Base-by-base conservation (phyloP, 1,140 invertebrate species). In the Brachionus asplanchnoidis region DNA sequence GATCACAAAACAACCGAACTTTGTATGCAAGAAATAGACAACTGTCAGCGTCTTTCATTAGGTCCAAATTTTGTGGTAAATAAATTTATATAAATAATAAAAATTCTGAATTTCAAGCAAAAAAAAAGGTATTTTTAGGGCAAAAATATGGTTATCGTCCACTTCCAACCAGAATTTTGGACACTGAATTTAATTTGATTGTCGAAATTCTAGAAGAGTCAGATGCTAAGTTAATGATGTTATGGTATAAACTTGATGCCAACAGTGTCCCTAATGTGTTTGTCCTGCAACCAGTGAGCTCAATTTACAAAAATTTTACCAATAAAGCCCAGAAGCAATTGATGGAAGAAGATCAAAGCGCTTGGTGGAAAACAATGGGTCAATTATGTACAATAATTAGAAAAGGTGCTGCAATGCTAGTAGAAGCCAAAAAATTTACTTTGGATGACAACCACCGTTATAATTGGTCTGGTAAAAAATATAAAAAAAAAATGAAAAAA, bases 1-100 rank as follows among this genome's bases (percentile, higher is more conserved):
- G 97, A 98, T 93, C 97, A 99, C 90, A 97, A 98, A 95, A 98
- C 97, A 8, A 98, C 96, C 0, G 95, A 98, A 87, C 92, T 98
- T 0, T 99, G 97, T 88, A 98, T 99, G 95, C 93, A 95, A 85
- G 97, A 98, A 91, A 98, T 99, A 84, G 94, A 95, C 89, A 98
- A 98, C 90, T 99, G 97, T 89, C 97, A 98, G 89, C 91, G 96
- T 14, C 90, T 99, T 0, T 98, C 96, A 0, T 97, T 98, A 94
- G 97, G 97, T 0, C 96, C 97, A 0, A 99, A 98, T 89, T 99
- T 99, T 90, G 96, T 99, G 86, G 94, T 94, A 89, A 91, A 88
- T n/a, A 14, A 87, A 75, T 60, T 85, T 70, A 20, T 12, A 86
- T 14, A 12, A 60, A 6, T 8, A 73, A 84, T 14, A 85, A 79